These are phyloP conservation scores for Ptilodon capucinus DNA, from an alignment of 2,888 invertebrate species.

Conservation along the genomic window DNA sequence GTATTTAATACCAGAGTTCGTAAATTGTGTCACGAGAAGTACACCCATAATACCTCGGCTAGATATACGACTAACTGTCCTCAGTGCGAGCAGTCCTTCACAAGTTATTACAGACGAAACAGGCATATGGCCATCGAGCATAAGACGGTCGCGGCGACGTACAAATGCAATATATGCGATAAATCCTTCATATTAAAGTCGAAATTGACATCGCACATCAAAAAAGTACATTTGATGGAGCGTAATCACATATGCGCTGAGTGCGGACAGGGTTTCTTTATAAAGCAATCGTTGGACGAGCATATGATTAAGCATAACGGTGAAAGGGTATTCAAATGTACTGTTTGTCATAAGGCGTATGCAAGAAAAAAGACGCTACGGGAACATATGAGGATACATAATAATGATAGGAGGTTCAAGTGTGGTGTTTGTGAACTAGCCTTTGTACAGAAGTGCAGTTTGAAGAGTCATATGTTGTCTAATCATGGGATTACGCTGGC, in stretches of 20 bases:
- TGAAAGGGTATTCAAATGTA: slow-evolving; percentile 64
- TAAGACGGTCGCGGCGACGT: slow-evolving; percentile 57
- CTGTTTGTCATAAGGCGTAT: slow-evolving; percentile 63
- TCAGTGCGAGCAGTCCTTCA: slow-evolving; percentile 63
- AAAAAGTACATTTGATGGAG: slow-evolving; percentile 72
- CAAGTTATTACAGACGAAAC: slow-evolving; percentile 67
- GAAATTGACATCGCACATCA: slow-evolving; percentile 67
- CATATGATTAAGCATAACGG: slow-evolving; percentile 75
- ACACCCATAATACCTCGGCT: slow-evolving; percentile 59
- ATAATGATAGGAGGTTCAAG: slow-evolving; percentile 69
- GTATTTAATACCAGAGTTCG: slow-evolving; percentile 59
- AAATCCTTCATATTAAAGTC: slow-evolving; percentile 68
- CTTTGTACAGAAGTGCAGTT: slow-evolving; percentile 70
- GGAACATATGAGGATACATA: slow-evolving; percentile 74
- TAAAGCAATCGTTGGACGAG: slow-evolving; percentile 66
- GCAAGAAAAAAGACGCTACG: slow-evolving; percentile 69
- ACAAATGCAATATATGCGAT: slow-evolving; percentile 72
- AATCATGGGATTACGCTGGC: slow-evolving; percentile 65
- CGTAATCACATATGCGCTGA: slow-evolving; percentile 66
- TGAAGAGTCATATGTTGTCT: slow-evolving; percentile 71
- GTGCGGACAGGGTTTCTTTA: slow-evolving; percentile 70
- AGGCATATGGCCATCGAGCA: slow-evolving; percentile 67
- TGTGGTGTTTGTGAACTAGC: slow-evolving; percentile 63
- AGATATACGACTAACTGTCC: slow-evolving; percentile 69
- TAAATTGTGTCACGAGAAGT: slow-evolving; percentile 67